A percentile compares a stretch with the other conserved stretches of the same genome.
Conservation (phyloP, 2,113 vertebrate species). For the Centropus bengalensis region DNA sequence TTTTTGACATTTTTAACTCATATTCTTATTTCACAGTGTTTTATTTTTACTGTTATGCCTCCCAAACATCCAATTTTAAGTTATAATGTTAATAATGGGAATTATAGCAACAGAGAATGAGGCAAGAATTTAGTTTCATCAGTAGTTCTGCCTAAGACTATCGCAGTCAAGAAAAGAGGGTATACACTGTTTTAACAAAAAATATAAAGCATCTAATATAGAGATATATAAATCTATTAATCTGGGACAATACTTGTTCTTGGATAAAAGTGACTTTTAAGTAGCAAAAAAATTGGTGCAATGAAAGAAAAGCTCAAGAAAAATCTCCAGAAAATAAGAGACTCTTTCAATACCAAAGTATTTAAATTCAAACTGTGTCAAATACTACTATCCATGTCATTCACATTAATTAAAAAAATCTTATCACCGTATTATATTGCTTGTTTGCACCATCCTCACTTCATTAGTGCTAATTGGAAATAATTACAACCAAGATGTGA, state of each 20-base stretch:
- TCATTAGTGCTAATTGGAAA: constrained; percentile 50
- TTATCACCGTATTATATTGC: constrained; percentile 49
- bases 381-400: constrained; percentile 5
- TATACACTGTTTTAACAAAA: neutral
- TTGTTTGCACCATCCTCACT: constrained; percentile 43
- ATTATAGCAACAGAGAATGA: neutral
- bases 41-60: neutral
- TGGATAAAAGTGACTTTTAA: neutral
- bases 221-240: neutral
- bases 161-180: neutral
- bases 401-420: constrained; percentile 45
- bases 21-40: neutral
- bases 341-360: neutral
- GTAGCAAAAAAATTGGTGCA: too few relatives aligned
- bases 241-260: neutral
- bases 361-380: neutral
- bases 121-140: neutral
- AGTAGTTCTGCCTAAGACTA: neutral
- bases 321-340: neutral
- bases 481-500: constrained; percentile 24
- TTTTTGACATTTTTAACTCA: neutral
- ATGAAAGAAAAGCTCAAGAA: neutral
- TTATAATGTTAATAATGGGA: neutral
- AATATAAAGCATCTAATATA: neutral
- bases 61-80: neutral